Evolutionary conservation across 2,888 invertebrate genomes (phyloP).

Genomic region (Sesia apiformis): DNA sequence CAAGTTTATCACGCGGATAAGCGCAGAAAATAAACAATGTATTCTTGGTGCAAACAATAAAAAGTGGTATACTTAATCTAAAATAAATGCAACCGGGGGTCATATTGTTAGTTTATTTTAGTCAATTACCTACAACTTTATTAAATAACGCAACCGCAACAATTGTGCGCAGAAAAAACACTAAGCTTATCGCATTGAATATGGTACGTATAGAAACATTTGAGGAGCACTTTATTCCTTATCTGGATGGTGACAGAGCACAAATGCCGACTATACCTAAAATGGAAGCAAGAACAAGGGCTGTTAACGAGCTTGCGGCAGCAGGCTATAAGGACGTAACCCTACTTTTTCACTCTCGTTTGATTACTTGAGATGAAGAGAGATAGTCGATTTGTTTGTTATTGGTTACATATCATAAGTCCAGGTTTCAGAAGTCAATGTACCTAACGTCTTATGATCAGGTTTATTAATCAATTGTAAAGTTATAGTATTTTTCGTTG

Average conservation of each 20-base stretch:
- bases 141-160: neutral
- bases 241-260: constrained; percentile 27
- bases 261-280: constrained; percentile 39
- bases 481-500: too few species aligned
- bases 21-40: neutral
- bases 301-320: constrained; percentile 43
- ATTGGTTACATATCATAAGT: too few species aligned
- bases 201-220: neutral
- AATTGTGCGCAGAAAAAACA: neutral
- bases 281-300: constrained; percentile 38
- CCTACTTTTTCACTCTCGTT: too few species aligned
- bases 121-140: neutral
- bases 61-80: neutral
- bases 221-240: constrained; percentile 17
- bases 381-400: too few species aligned
- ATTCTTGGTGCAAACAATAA: neutral
- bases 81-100: neutral
- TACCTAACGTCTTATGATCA: too few species aligned
- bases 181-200: neutral
- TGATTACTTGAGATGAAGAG: too few species aligned
- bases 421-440: too few species aligned
- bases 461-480: too few species aligned
- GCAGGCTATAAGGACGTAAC: constrained; percentile 23
- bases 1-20: neutral
- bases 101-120: neutral